Base-by-base conservation (phyloP, 2,797 vertebrate genomes). In the Chelon auratus region DNA sequence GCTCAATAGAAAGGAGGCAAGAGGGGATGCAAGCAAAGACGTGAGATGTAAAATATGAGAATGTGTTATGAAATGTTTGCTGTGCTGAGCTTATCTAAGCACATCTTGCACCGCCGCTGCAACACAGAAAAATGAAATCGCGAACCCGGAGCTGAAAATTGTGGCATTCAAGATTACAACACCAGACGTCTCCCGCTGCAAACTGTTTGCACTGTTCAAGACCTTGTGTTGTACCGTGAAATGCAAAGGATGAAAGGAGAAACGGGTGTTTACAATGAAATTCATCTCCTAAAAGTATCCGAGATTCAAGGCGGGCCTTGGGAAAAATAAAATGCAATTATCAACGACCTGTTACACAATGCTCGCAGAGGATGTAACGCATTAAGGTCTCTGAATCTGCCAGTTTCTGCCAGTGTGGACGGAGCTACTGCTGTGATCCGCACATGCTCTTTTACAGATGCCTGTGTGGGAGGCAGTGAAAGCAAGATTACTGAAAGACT, bases 371-470 rank as follows among this genome's bases (percentile, higher is more conserved):
- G 59, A 78, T 77, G 43, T 67, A 82, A 70, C 63, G 80, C 71
- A 56, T 64, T 75, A 76, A 82, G 9, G 51, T 65, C 47, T 78
- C 36, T 59, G 69, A 81, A 72, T 74, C 62, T 76, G 73, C 57
- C 77, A 74, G 55, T 72, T 58, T 82, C 36, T 78, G 66, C 61
- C 59, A 63, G 73, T 71, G 59, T 82, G 56, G 82, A 83, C 82
- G 13, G n/a, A 64, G 60, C 74, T 73, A 83, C 78, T 65, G 83
- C 85, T 74, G 80, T 82, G 75, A 90, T 86, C 72, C 83, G 75
- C 80, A 83, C 84, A 80, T 76, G 73, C 77, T 86, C 80, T 90
- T 87, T 89, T 86, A 71, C 88, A 90, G 83, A 86, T 85, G 89
- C 75, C 72, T 90, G 86, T 67, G 91, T 89, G 82, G 87, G 91